Evolutionary conservation across 2,113 vertebrate genomes (phyloP), one percentile per base, ranked within the genome.

Genomic region (Alexandromys fortis): DNA sequence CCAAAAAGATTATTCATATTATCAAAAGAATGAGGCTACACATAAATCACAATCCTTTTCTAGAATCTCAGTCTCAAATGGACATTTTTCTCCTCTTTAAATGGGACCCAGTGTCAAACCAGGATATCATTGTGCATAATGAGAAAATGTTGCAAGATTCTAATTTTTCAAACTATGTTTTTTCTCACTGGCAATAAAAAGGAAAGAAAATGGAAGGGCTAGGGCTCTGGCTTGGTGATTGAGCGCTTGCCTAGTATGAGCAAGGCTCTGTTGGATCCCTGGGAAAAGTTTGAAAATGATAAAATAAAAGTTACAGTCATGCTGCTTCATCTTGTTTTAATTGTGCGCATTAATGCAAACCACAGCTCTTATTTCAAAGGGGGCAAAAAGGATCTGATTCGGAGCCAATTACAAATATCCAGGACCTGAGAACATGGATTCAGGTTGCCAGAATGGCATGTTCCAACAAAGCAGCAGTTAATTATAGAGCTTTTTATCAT

Each of bases 21-120:
- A 38, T 49, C 55, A 78, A 95, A 92, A 95, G 52, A 85, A 93
- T 87, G 28, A 70, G 42, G 73, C 42, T 75, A 76, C 67, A 42
- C 78, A 90, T 72, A 82, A 82, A 94, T 94, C 42, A 81, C 92
- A 94, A 85, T 94, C 13, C 4, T 89, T 92, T 81, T 76, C 58
- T 10, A 90, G 86, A 89, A 90, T 33, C 19, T 78, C 19, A 81
- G 58, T 38, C 95, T 87, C 22, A 70, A 77, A 55, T 91, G 11
- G 16, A 16, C 91, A 61, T 24, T 83, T 96, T 93, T 96, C 72
- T 92, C 77, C 22, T 68, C 77, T 94, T 89, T 70, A 1, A 91
- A 45, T 79, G 78, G 90, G 6, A 86, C 38, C 38, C 24, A 45
- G 13, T 72, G 42, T 94, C 68, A 92, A 87, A 7, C 42, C 42